Conservation (phyloP, 2,888 invertebrate species). For the Drosophila helvetica region DNA sequence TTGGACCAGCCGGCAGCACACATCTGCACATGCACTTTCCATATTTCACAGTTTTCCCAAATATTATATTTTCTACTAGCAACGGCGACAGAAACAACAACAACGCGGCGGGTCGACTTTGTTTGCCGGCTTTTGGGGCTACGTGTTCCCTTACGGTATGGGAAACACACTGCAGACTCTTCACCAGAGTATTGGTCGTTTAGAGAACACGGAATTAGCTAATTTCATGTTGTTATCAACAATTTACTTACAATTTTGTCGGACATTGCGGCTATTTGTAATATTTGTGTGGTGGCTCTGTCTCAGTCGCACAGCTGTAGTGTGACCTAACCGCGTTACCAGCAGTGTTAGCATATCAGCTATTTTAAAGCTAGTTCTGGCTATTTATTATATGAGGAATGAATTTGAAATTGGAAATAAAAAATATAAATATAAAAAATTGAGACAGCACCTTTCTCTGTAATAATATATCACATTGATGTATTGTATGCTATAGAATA, state of each 20-base stretch:
- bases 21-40: neutral
- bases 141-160: neutral
- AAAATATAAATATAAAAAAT: too few species aligned
- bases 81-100: constrained; percentile 52
- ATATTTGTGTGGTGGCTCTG: constrained; percentile 15
- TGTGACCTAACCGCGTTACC: too few species aligned
- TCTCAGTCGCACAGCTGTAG: too few species aligned
- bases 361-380: too few species aligned
- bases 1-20: neutral
- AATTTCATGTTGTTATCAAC: constrained; percentile 25
- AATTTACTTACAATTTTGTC: constrained; percentile 75
- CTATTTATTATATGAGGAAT: too few species aligned
- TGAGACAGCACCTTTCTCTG: too few species aligned
- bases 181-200: neutral
- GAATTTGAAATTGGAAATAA: too few species aligned
- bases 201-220: neutral
- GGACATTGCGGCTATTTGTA: constrained; percentile 56
- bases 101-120: constrained; percentile 23
- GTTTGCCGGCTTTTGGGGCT: constrained; percentile 59
- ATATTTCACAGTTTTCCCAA: neutral
- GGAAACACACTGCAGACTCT: neutral
- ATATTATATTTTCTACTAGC: constrained; percentile 15
- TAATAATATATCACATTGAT: too few species aligned
- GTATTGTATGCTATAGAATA: too few species aligned
- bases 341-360: too few species aligned